phyloP scores from a whole-genome alignment of 2,888 invertebrate species.

The Slavum lentiscoides region DNA sequence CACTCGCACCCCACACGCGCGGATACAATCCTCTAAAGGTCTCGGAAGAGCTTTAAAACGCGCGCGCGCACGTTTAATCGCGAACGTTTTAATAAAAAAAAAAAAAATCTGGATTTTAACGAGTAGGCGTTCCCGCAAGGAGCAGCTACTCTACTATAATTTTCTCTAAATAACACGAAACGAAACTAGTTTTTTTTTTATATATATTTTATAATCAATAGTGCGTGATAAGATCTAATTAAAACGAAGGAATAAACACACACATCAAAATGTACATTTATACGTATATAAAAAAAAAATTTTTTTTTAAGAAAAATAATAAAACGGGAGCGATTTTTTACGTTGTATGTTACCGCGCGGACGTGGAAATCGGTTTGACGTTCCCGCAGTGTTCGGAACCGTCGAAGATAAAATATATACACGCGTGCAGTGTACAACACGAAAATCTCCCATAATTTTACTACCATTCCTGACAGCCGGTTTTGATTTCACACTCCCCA shows the following conservation, averaged over 20 bases:
- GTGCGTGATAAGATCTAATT: constrained; percentile 49
- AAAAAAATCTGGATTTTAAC: constrained; percentile 37
- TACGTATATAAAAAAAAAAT: not conserved
- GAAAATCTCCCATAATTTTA: constrained; percentile 48
- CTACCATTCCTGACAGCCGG: constrained; percentile 25
- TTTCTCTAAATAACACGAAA: constrained; percentile 29
- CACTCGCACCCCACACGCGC: not conserved
- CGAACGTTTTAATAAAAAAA: not conserved
- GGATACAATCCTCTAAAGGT: too few species aligned
- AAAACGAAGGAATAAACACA: not conserved
- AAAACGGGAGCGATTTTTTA: constrained; percentile 48
- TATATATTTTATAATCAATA: constrained; percentile 13
- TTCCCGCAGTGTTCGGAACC: constrained; percentile 34
- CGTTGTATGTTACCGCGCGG: constrained; percentile 19
- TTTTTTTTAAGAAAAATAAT: not conserved
- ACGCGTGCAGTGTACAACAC: too few species aligned
- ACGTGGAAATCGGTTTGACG: constrained; percentile 18
- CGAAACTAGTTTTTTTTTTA: constrained; percentile 25
- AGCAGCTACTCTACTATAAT: constrained; percentile 34
- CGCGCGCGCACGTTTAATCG: not conserved
- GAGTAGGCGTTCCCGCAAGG: constrained; percentile 35
- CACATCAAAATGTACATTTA: constrained; percentile 14
- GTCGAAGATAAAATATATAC: constrained; percentile 9
- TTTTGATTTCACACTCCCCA: constrained; percentile 46
- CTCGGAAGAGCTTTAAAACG: too few species aligned